Evolutionary conservation across 2,113 vertebrate species (phyloP), one percentile per base, ranked within the genome.

Genomic region (Scopus umbretta): DNA sequence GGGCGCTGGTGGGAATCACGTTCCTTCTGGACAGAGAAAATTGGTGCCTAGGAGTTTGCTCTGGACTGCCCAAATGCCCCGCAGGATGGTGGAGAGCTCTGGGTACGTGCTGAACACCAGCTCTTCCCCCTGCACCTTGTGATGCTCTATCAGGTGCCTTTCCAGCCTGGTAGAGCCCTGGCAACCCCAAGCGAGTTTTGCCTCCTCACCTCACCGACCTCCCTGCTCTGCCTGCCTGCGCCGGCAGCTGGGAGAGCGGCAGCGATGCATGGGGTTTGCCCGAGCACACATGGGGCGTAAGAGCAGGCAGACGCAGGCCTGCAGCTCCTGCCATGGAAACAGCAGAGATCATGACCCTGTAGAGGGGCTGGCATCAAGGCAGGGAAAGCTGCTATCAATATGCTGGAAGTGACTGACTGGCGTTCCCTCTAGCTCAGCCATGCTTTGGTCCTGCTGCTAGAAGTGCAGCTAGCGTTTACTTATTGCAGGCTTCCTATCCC

Each of bases 1-100:
- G 40, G 19, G 15, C 0, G 0, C 58, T 76, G 59, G 16, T 49
- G 12, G 55, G 59, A 88, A 55, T 58, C 29, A 7, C 0, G 0
- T 29, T 82, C 14, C 13, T 29, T 63, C 67, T 65, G 50, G 45
- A 42, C 36, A 68, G 55, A 32, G n/a, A 15, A 86, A 70, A 63
- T 5, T 23, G 38, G 34, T 76, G 58, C 50, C 49, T 25, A 27
- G 26, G 13, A 45, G 23, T 42, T 88, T 80, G 13, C 47, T 78
- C 59, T 53, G 52, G 62, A 9, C 22, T 53, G 34, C 3, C 7
- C 45, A 70, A 81, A 43, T 18, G 26, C 43, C 47, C 38, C 3
- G 2, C 40, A 38, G 58, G 10, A 20, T 26, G 38, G 42, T 1
- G 5, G 30, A 38, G 15, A 72, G 47, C 75, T 90, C 11, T 34